Evolutionary conservation across 1,140 invertebrate species (phyloP).

Genomic region (Harpegnathos saltator): DNA sequence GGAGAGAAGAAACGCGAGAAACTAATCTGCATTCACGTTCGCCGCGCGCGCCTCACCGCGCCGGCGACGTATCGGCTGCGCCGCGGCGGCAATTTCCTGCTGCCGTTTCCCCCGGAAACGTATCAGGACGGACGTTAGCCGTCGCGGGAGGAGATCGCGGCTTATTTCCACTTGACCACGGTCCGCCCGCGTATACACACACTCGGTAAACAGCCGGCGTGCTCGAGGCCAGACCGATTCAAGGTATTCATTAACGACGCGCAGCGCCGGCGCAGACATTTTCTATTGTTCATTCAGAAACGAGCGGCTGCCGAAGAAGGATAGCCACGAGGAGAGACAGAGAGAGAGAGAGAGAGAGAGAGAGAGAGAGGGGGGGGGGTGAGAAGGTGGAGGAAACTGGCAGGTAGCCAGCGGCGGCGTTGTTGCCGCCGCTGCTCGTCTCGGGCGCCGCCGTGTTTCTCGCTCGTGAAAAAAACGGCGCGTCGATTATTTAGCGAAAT

Average conservation of each 20-base stretch:
- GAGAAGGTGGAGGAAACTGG: constrained; percentile 31
- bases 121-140: constrained; percentile 27
- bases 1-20: too few species aligned
- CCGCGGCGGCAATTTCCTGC: constrained; percentile 56
- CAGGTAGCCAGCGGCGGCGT: constrained; percentile 69
- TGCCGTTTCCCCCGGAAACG: constrained; percentile 47
- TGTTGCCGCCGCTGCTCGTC: constrained; percentile 41
- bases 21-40: constrained; percentile 35
- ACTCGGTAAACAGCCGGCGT: constrained; percentile 74
- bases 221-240: constrained; percentile 73
- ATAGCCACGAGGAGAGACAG: constrained; percentile 59
- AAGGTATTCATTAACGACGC: constrained; percentile 75
- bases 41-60: constrained; percentile 16
- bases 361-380: not conserved
- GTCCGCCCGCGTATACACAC: constrained; percentile 54
- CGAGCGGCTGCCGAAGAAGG: constrained; percentile 64
- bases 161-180: constrained; percentile 40
- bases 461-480: constrained; percentile 51
- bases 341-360: not conserved
- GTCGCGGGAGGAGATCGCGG: not conserved
- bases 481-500: constrained; percentile 58
- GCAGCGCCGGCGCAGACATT: constrained; percentile 70
- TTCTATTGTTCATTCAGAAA: constrained; percentile 77
- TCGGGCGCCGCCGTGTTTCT: not conserved
- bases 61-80: constrained; percentile 23